Conservation (phyloP, 2,888 invertebrate genomes). For the Bombylius major region DNA sequence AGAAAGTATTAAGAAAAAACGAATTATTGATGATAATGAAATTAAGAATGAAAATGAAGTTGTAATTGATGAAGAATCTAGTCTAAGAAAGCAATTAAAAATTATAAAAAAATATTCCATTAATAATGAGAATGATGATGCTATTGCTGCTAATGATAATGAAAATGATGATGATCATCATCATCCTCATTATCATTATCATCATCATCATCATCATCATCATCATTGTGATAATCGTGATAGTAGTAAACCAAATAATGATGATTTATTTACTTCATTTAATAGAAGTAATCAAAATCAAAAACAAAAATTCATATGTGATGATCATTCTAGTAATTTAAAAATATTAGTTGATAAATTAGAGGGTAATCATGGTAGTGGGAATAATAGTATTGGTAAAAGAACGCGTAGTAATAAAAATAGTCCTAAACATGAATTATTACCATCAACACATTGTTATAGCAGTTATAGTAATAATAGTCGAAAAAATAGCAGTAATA, state of each 20-base stretch:
- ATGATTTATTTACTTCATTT: background rate
- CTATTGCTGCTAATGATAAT: constrained; percentile 1
- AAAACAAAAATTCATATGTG: background rate
- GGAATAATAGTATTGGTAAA: background rate
- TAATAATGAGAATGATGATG: background rate
- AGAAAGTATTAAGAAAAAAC: background rate
- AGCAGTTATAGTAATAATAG: constrained; percentile 26
- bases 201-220: background rate
- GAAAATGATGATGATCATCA: background rate
- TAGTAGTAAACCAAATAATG: background rate
- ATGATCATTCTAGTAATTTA: constrained; percentile 5
- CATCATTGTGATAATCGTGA: background rate
- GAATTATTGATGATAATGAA: background rate
- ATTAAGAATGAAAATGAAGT: too few species aligned
- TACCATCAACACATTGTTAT: constrained; percentile 2
- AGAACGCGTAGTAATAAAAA: constrained; percentile 1
- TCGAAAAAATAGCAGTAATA: constrained; percentile 27
- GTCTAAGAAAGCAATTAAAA: background rate
- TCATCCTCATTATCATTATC: background rate
- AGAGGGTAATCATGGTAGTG: background rate
- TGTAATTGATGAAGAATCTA: constrained; percentile 9
- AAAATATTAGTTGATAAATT: background rate
- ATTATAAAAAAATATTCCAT: constrained; percentile 1
- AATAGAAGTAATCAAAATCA: background rate
- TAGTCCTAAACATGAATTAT: background rate